A percentile compares a stretch with the other conserved stretches of the same genome.
These are phyloP conservation scores for Tylochromis polylepis DNA, from an alignment of 2,113 vertebrate species.

Conservation along the genomic window DNA sequence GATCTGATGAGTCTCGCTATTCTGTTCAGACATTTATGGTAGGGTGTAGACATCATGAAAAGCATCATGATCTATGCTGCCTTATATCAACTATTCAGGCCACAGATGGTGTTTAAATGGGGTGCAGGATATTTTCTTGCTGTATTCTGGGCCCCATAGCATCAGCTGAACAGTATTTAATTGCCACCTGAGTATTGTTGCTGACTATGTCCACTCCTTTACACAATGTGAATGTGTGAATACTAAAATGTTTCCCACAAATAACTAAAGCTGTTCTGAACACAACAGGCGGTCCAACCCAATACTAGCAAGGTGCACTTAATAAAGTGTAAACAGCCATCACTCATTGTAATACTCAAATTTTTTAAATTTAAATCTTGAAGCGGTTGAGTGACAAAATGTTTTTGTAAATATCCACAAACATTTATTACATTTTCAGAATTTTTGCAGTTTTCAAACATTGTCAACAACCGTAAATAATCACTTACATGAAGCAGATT, in stretches of 20 bases:
- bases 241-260: neutral
- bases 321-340: neutral
- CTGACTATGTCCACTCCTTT: neutral
- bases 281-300: neutral
- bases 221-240: neutral
- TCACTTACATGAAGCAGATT: neutral
- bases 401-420: neutral
- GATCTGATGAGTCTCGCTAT: neutral
- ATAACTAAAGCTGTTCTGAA: neutral
- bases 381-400: neutral
- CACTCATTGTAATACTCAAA: neutral
- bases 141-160: neutral
- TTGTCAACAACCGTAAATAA: neutral
- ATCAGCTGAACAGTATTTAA: neutral
- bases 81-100: neutral
- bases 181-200: neutral
- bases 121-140: neutral
- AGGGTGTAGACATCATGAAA: neutral
- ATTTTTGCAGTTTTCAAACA: neutral
- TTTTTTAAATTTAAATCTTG: neutral
- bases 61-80: neutral
- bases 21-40: neutral
- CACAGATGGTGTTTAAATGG: neutral
- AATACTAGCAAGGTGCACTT: neutral
- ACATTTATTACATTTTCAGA: neutral